A percentile compares a stretch with the other conserved stretches of the same genome.
Evolutionary conservation across 2,888 invertebrate genomes (phyloP).

Genomic region (Lithophane ornitopus): DNA sequence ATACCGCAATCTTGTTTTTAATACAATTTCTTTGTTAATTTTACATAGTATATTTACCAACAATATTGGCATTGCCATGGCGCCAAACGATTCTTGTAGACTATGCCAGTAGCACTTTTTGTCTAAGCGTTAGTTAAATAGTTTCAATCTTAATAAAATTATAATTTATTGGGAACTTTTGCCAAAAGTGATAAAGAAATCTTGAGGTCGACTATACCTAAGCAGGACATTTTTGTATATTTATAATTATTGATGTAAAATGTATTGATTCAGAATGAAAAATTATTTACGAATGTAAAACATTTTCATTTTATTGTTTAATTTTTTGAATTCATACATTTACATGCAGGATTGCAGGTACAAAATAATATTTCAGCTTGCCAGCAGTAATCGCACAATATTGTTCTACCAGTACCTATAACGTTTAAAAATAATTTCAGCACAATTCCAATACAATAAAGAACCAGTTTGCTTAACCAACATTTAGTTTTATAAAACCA

Average conservation of each 20-base stretch:
- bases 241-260: background rate
- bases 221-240: background rate
- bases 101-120: background rate
- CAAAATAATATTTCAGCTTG: background rate
- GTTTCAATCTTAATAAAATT: background rate
- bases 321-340: background rate
- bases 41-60: background rate
- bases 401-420: background rate
- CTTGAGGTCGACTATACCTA: background rate
- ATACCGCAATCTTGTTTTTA: background rate
- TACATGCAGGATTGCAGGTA: too few relatives aligned
- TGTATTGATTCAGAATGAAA: background rate
- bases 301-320: background rate
- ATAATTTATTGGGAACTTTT: background rate
- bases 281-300: background rate
- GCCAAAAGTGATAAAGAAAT: background rate
- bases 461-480: slow-evolving; percentile 8
- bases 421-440: background rate
- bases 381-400: background rate
- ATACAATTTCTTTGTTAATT: too few relatives aligned
- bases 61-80: background rate
- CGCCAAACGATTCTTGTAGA: background rate
- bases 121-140: background rate
- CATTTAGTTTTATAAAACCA: background rate
- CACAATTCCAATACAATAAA: background rate